Conservation (phyloP, 1,140 invertebrate species). For the Anastatus disparis region DNA sequence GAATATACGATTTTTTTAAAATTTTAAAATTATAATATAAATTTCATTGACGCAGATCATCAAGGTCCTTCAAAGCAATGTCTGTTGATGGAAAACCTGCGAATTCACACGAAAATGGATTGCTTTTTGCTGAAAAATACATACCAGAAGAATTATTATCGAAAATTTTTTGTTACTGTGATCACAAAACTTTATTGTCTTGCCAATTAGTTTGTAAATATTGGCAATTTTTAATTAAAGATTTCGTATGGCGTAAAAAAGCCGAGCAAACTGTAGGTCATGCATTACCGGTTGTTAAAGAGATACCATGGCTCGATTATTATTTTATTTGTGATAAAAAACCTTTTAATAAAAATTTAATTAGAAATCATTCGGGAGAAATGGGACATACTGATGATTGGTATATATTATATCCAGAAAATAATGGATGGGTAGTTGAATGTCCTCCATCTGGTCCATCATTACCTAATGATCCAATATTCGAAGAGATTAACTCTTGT, state of each 20-base stretch:
- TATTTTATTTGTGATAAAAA: constrained; percentile 59
- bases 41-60: too few relatives aligned
- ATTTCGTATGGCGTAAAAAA: constrained; percentile 62
- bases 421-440: constrained; percentile 57
- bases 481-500: constrained; percentile 54
- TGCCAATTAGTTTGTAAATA: constrained; percentile 64
- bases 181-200: constrained; percentile 53
- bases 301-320: constrained; percentile 55
- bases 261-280: constrained; percentile 47
- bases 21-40: too few relatives aligned
- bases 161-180: constrained; percentile 55
- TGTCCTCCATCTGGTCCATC: constrained; percentile 54
- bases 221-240: constrained; percentile 61
- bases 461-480: constrained; percentile 53
- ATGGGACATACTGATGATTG: constrained; percentile 53
- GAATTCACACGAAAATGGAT: constrained; percentile 56
- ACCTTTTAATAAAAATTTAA: constrained; percentile 61
- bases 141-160: constrained; percentile 61
- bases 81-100: too few relatives aligned
- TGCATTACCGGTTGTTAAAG: constrained; percentile 43
- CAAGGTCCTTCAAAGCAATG: too few relatives aligned
- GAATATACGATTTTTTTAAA: too few relatives aligned
- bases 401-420: constrained; percentile 52
- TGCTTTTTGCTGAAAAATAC: constrained; percentile 53
- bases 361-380: constrained; percentile 63